These are phyloP conservation scores for Phrynocephalus guinanensis DNA, from an alignment of 2,797 vertebrate species.

Conservation along the genomic window DNA sequence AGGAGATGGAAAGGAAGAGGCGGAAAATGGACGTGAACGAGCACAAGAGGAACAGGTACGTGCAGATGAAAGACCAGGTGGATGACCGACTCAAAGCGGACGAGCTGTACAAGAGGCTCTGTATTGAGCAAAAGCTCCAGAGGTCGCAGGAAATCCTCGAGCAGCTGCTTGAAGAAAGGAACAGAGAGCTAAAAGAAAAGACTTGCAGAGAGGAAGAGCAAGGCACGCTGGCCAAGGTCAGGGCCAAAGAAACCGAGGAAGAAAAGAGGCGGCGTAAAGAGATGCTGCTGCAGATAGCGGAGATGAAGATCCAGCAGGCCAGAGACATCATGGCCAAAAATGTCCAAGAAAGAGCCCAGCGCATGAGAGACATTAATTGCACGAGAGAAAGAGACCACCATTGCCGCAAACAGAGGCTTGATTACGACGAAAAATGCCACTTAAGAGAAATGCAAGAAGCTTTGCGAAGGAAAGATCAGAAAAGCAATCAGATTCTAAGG, in stretches of 20 bases:
- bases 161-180: conserved; percentile 46
- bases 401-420: conserved; percentile 36
- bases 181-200: conserved; percentile 53
- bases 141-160: conserved; percentile 54
- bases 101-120: conserved; percentile 45
- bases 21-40: conserved; percentile 23
- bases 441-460: conserved; percentile 25
- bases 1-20: conserved; percentile 45
- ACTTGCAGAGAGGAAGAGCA: conserved; percentile 35
- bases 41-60: conserved; percentile 18
- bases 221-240: conserved; percentile 20
- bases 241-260: conserved; percentile 41
- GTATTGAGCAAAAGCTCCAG: conserved; percentile 50
- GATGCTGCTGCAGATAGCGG: conserved; percentile 40
- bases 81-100: conserved; percentile 47
- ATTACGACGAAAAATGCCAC: conserved; percentile 40
- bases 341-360: conserved; percentile 34
- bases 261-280: conserved; percentile 38
- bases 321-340: conserved; percentile 50
- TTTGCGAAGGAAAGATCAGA: conserved; percentile 41
- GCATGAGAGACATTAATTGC: conserved; percentile 36
- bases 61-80: conserved; percentile 27
- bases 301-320: conserved; percentile 55
- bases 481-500: conserved; percentile 19
- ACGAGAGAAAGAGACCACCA: conserved; percentile 33